Evolutionary conservation across 92 coral and sea anemone species (phyloP).

Genomic region (Chrysogorgia sp.): DNA sequence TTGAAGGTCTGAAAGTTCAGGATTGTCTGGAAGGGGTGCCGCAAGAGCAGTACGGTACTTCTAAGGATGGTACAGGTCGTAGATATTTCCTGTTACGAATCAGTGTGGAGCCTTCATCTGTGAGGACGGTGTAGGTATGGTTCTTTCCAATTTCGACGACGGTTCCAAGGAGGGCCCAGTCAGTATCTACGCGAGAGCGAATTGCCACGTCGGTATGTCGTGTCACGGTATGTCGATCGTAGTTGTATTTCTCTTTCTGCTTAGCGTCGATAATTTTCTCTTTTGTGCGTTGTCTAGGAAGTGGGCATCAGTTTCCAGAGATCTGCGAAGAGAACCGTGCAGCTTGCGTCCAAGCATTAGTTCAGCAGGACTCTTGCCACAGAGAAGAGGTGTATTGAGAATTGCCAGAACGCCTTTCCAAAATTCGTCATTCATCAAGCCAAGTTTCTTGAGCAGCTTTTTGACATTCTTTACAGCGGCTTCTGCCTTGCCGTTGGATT

Average conservation of each 20-base stretch:
- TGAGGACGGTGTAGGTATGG: too few species aligned
- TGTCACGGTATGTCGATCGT: slow-evolving; percentile 18
- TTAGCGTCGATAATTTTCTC: slow-evolving; percentile 19
- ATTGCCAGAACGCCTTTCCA: too few species aligned
- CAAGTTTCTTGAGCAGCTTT: slow-evolving; percentile 36
- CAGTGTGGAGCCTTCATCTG: too few species aligned
- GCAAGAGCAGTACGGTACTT: not conserved
- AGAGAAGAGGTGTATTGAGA: slow-evolving; percentile 22
- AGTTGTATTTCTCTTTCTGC: slow-evolving; percentile 25
- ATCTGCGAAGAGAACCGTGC: slow-evolving; percentile 28
- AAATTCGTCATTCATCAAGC: slow-evolving; percentile 38
- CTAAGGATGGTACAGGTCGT: not conserved
- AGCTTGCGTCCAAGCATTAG: slow-evolving; percentile 37
- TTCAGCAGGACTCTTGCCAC: slow-evolving; percentile 35
- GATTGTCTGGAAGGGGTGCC: too few species aligned
- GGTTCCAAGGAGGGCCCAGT: slow-evolving; percentile 39
- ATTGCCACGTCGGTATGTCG: slow-evolving; percentile 10
- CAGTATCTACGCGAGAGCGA: slow-evolving; percentile 42
- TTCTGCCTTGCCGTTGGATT: slow-evolving; percentile 18
- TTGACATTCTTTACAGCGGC: slow-evolving; percentile 33
- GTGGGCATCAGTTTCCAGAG: not conserved
- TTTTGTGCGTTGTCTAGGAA: slow-evolving; percentile 8
- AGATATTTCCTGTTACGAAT: too few species aligned
- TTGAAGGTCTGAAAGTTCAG: too few species aligned
- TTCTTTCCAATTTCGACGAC: slow-evolving; percentile 7